phyloP scores from a whole-genome alignment of 2,797 vertebrate species.

The Vultur gryphus region DNA sequence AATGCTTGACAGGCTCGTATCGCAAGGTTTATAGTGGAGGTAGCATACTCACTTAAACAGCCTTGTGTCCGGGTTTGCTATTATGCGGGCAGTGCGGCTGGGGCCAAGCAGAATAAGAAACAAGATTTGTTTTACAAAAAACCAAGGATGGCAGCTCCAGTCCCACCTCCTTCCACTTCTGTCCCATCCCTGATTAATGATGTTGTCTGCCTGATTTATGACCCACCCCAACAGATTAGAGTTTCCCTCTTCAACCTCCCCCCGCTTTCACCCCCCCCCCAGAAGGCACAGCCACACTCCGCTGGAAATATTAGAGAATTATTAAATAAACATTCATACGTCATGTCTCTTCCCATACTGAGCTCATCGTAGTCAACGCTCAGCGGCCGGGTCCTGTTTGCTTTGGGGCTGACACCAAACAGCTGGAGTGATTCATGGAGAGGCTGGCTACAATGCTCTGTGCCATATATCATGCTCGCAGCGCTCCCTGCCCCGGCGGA shows the following conservation, averaged over 20 bases:
- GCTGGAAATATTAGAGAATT: conserved; percentile 86
- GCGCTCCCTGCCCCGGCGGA: conserved; percentile 79
- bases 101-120: conserved; percentile 24
- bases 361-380: conserved; percentile 80
- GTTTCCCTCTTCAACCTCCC: conserved; percentile 78
- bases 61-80: conserved; percentile 12
- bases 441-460: conserved; percentile 83
- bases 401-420: conserved; percentile 85
- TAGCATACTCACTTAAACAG: conserved; percentile 29
- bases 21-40: conserved; percentile 37
- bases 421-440: conserved; percentile 90
- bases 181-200: conserved; percentile 86
- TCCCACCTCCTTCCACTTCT: conserved; percentile 72
- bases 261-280: conserved; percentile 10
- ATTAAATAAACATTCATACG: conserved; percentile 90
- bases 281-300: conserved; percentile 73
- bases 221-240: conserved; percentile 79
- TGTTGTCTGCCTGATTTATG: conserved; percentile 89
- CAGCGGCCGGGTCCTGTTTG: conserved; percentile 76
- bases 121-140: conserved; percentile 49
- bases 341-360: conserved; percentile 83
- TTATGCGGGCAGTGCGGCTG: background rate
- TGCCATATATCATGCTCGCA: conserved; percentile 82
- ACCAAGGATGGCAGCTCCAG: conserved; percentile 48
- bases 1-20: conserved; percentile 61